Percentiles rank a stretch among this genome's conserved stretches.
These are phyloP conservation scores for Petromus typicus DNA, from an alignment of 2,113 vertebrate genomes.

Conservation along the genomic window DNA sequence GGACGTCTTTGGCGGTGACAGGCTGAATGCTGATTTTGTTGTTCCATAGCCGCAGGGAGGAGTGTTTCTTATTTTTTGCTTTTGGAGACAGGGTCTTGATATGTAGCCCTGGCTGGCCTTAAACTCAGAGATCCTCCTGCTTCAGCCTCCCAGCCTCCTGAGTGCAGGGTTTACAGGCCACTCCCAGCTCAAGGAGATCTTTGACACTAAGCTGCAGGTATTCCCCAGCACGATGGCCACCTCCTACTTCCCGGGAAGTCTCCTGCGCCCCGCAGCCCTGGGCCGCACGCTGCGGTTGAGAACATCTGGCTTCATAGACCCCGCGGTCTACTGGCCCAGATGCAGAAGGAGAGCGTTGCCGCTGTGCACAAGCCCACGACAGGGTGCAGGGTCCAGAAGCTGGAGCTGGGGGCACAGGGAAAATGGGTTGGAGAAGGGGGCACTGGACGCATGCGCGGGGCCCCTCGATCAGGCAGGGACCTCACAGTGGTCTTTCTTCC, in stretches of 20 bases:
- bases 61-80: background rate
- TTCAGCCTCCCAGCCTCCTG: too few relatives aligned
- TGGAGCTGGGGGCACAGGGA: background rate
- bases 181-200: background rate
- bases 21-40: too few relatives aligned
- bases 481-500: background rate
- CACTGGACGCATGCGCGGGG: background rate
- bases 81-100: too few relatives aligned
- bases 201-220: background rate
- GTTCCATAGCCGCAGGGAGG: background rate
- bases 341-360: background rate
- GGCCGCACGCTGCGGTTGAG: background rate
- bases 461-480: too few relatives aligned
- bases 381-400: background rate
- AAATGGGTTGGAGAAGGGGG: too few relatives aligned
- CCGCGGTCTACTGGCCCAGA: background rate
- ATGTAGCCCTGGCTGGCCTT: too few relatives aligned
- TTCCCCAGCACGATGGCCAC: background rate
- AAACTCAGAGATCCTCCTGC: too few relatives aligned
- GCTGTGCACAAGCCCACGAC: accelerated
- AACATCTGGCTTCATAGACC: too few relatives aligned
- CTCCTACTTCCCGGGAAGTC: background rate
- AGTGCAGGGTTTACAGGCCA: too few relatives aligned
- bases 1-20: too few relatives aligned
- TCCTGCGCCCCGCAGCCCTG: too few relatives aligned